Evolutionary conservation across 1,140 invertebrate genomes (phyloP).

Genomic region (Leptinotarsa defecta): DNA sequence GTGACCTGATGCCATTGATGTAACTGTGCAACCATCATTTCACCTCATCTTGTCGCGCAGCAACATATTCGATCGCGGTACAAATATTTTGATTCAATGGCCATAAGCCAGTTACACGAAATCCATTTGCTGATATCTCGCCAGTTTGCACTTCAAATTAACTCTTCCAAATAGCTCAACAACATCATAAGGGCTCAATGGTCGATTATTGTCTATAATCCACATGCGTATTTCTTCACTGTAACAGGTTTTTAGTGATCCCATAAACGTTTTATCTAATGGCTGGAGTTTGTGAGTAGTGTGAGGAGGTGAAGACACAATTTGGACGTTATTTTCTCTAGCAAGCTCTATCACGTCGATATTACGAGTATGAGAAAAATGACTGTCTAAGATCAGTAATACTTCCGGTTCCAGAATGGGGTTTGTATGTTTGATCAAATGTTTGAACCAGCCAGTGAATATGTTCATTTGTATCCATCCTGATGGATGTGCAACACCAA

Average conservation of each 20-base stretch:
- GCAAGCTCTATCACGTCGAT: constrained; percentile 46
- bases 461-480: too few relatives aligned
- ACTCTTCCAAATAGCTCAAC: constrained; percentile 43
- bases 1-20: too few relatives aligned
- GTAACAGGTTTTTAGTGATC: constrained; percentile 45
- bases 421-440: too few relatives aligned
- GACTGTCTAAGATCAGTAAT: background rate
- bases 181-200: constrained; percentile 20
- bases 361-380: constrained; percentile 25
- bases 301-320: constrained; percentile 50
- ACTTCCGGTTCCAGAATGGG: background rate
- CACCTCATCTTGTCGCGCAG: background rate
- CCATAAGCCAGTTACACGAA: constrained; percentile 47
- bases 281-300: constrained; percentile 46
- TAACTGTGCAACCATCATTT: background rate
- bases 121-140: constrained; percentile 47
- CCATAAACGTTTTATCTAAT: constrained; percentile 46
- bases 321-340: constrained; percentile 47
- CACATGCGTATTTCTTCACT: constrained; percentile 38
- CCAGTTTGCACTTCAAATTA: constrained; percentile 42
- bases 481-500: too few relatives aligned
- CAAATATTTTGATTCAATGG: constrained; percentile 47
- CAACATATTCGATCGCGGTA: constrained; percentile 34
- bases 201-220: too few relatives aligned
- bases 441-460: too few relatives aligned